Evolutionary conservation across 2,113 vertebrate genomes (phyloP), one percentile per base, ranked within the genome.

Genomic region (Urocolius indicus): DNA sequence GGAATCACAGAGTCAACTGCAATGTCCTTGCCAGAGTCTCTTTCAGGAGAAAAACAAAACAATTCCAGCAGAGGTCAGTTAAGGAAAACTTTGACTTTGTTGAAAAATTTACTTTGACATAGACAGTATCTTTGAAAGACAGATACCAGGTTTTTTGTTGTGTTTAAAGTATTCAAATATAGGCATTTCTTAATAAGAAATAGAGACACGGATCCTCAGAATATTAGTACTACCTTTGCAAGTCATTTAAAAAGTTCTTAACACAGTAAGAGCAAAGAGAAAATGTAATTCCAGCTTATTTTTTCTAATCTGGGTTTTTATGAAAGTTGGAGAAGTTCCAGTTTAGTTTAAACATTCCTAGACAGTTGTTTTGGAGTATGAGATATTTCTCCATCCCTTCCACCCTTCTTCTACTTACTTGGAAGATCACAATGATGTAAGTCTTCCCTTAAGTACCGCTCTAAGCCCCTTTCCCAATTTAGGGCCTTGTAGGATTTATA

Each of bases 31-130:
- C 18, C 84, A 76, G 87, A 59, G 49, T 83, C 41, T 62, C 49
- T 83, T 84, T 83, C 38, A 90, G n/a, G 46, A 69, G 26, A 73
- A 62, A 95, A 90, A 1, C n/a, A 85, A 82, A 91, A n/a, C 49
- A 91, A 26, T 14, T 93, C 30, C 63, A 85, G 54, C 62, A 95
- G 67, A 94, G 67, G 71, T 90, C 82, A 94, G 34, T 49, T 96
- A 82, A 74, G 61, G 84, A 81, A 96, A 89, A 75, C 22, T 63
- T 91, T n/a, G 43, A 15, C 52, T 88, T 83, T 89, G 8, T 32
- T 81, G 23, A 81, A 72, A 57, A 52, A 61, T 85, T 79, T 87
- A 36, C 27, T 73, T 89, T 85, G 75, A 21, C 10, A 73, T 30
- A 83, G 36, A 59, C 12, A 43, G 13, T 63, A 32, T 58, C 15